These are phyloP conservation scores for Caenorhabditis sulstoni DNA, from an alignment of 2,888 invertebrate genomes.

Conservation along the genomic window DNA sequence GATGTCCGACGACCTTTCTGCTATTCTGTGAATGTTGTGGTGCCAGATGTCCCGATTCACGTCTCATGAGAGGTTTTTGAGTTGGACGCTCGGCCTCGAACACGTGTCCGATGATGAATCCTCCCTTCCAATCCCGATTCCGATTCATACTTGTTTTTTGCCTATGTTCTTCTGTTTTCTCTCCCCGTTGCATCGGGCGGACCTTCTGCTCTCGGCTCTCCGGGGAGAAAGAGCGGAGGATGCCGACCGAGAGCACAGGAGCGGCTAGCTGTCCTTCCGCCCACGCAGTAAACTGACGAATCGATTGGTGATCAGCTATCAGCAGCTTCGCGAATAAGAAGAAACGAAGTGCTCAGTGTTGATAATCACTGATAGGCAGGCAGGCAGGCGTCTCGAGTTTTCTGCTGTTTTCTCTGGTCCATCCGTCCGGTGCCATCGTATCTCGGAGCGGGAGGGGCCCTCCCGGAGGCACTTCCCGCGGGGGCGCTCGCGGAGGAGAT, in stretches of 20 bases:
- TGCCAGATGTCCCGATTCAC: neutral
- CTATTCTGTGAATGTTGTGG: neutral
- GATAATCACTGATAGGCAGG: slow-evolving; percentile 52
- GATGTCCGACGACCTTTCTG: neutral
- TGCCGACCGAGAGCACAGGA: neutral
- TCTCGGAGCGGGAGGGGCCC: neutral
- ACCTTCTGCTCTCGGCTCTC: slow-evolving; percentile 22
- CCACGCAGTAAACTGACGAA: slow-evolving; percentile 53
- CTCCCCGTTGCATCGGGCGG: slow-evolving; percentile 3
- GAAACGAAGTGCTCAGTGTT: slow-evolving; percentile 29
- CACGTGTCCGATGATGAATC: neutral
- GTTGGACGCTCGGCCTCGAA: neutral
- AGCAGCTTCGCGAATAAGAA: slow-evolving; percentile 17
- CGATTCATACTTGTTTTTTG: slow-evolving; percentile 1
- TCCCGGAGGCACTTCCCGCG: slow-evolving; percentile 20
- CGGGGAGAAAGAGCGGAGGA: too few species aligned
- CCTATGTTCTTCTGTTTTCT: slow-evolving; percentile 11
- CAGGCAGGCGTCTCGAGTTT: slow-evolving; percentile 1
- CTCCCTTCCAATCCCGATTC: neutral
- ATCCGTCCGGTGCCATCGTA: slow-evolving; percentile 28
- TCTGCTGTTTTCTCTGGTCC: slow-evolving; percentile 51
- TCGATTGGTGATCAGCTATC: slow-evolving; percentile 50
- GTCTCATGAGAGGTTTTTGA: neutral
- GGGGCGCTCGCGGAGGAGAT: slow-evolving; percentile 39
- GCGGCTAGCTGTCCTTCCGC: slow-evolving; percentile 26